A percentile compares a stretch with the other conserved stretches of the same genome.
Conservation (phyloP, 2,888 invertebrate species). For the Rhyacophila evoluta region DNA sequence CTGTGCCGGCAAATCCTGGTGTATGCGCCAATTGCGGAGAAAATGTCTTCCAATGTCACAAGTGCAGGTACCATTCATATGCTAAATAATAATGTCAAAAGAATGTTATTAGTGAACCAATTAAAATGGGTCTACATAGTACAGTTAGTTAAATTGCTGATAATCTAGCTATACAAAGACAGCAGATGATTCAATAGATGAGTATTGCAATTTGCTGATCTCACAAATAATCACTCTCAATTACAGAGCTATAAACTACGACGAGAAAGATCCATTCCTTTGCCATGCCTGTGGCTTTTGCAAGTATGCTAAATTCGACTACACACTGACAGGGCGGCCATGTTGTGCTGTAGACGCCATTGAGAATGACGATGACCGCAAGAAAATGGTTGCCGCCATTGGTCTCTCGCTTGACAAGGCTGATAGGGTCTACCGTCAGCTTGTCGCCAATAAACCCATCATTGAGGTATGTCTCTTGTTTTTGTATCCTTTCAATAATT, state of each 20-base stretch:
- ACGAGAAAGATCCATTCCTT: conserved; percentile 98
- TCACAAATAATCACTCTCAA: no score
- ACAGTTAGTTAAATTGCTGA: no score
- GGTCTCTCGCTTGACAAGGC: conserved; percentile 93
- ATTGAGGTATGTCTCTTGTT: conserved; percentile 73
- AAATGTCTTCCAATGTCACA: conserved; percentile 99
- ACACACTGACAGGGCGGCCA: conserved; percentile 89
- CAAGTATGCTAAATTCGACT: conserved; percentile 99
- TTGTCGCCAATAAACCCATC: conserved; percentile 90
- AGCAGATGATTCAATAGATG: no score
- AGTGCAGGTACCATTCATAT: conserved; percentile 80
- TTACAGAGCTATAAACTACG: conserved; percentile 94
- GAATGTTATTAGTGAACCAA: no score
- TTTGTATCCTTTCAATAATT: no score
- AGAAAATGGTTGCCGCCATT: conserved; percentile 93
- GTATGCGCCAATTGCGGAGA: conserved; percentile 98
- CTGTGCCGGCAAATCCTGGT: conserved; percentile 97
- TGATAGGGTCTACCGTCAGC: conserved; percentile 91
- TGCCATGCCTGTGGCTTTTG: conserved; percentile 99
- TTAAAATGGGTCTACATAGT: no score
- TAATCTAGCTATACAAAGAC: no score
- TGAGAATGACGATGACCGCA: conserved; percentile 95
- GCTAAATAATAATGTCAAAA: no score
- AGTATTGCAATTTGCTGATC: no score
- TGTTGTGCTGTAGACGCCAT: conserved; percentile 98